phyloP scores from a whole-genome alignment of 2,888 invertebrate species.

The Drosophila demipolita region DNA sequence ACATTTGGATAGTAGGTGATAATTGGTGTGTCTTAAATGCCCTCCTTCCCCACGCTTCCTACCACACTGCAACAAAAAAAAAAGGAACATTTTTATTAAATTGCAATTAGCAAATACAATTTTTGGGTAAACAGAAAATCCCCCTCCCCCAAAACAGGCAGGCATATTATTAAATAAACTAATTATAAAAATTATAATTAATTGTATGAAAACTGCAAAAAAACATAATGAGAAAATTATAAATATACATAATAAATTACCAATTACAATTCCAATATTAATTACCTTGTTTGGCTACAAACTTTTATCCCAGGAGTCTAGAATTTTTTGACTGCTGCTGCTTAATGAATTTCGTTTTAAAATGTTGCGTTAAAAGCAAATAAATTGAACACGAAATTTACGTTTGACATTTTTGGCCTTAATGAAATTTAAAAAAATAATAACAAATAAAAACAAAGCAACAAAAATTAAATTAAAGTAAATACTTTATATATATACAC shows the following conservation, averaged over 20 bases:
- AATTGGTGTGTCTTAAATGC: constrained; percentile 77
- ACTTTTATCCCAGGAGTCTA: constrained; percentile 3
- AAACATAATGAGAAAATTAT: constrained; percentile 27
- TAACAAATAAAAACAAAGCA: constrained; percentile 18
- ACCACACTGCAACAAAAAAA: background rate
- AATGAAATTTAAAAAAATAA: constrained; percentile 46
- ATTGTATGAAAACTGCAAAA: constrained; percentile 45
- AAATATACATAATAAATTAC: constrained; percentile 61
- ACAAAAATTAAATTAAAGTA: constrained; percentile 38
- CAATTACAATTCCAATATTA: constrained; percentile 65
- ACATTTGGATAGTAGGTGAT: constrained; percentile 77
- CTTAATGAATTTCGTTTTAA: background rate
- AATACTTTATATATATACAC: constrained; percentile 63
- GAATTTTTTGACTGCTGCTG: constrained; percentile 4
- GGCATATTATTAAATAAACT: constrained; percentile 59
- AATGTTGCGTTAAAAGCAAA: constrained; percentile 8
- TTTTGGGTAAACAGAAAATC: constrained; percentile 28
- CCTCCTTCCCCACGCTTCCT: constrained; percentile 20
- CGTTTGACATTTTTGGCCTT: constrained; percentile 82
- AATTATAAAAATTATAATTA: constrained; percentile 56
- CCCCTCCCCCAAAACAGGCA: constrained; percentile 33
- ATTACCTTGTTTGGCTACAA: constrained; percentile 12
- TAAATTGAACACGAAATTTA: constrained; percentile 46
- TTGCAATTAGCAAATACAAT: constrained; percentile 53
- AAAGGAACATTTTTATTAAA: constrained; percentile 46